Percentiles rank a stretch among this genome's conserved stretches.
Conservation (phyloP, 2,113 vertebrate species). For the Pitta sordida region DNA sequence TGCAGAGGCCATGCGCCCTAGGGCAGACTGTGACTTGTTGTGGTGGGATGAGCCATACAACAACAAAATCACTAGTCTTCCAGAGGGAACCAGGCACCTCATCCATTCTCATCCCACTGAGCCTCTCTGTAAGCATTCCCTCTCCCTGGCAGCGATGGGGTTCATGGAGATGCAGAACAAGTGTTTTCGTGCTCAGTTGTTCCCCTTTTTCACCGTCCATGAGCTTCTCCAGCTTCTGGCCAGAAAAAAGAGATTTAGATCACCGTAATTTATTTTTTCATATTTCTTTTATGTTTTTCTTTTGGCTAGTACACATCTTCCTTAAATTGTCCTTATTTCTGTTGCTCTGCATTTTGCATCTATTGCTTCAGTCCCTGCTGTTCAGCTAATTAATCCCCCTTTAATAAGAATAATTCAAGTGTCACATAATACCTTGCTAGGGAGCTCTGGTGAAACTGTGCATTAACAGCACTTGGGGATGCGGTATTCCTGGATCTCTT, state of each 20-base stretch:
- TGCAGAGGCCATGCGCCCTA: conserved; percentile 46
- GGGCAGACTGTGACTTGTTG: conserved; percentile 87
- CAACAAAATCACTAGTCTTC: conserved; percentile 92
- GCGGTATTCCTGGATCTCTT: background rate
- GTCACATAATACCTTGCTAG: background rate
- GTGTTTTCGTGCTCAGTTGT: fast-evolving
- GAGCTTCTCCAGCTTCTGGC: background rate
- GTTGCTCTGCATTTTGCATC: background rate
- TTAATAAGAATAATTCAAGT: background rate
- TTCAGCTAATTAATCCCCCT: conserved; percentile 16
- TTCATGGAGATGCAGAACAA: background rate
- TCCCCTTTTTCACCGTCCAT: background rate
- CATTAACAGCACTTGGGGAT: background rate
- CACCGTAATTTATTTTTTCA: background rate
- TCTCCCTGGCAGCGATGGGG: fast-evolving
- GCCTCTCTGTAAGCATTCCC: background rate
- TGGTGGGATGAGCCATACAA: conserved; percentile 71
- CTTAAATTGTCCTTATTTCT: background rate
- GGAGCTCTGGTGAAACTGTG: background rate
- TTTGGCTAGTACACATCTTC: background rate
- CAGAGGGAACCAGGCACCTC: conserved; percentile 57
- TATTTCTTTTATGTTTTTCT: background rate
- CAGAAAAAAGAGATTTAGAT: background rate
- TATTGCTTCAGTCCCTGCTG: background rate
- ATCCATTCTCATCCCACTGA: fast-evolving